phyloP scores from a whole-genome alignment of 2,797 vertebrate species.

The Lycodopsis pacificus region DNA sequence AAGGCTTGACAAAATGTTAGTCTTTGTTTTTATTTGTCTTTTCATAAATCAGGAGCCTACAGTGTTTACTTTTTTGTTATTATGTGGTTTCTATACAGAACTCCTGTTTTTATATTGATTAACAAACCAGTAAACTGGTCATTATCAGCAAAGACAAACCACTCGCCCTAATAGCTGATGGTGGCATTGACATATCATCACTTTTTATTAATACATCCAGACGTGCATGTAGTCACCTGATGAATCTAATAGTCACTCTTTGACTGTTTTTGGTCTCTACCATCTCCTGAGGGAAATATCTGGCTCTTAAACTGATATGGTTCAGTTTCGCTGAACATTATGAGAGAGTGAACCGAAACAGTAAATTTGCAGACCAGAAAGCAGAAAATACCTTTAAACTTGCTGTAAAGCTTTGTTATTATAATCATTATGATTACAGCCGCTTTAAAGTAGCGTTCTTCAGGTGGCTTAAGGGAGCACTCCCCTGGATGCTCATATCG shows the following conservation, averaged over 20 bases:
- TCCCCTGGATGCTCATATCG: not conserved
- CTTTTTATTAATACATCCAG: not conserved
- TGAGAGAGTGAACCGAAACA: not conserved
- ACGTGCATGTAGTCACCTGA: not conserved
- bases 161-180: not conserved
- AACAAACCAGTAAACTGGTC: not conserved
- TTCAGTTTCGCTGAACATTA: too few relatives aligned
- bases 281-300: not conserved
- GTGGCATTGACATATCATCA: not conserved
- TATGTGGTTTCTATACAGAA: not conserved
- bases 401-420: not conserved
- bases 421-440: not conserved
- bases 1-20: not conserved
- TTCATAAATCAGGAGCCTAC: not conserved
- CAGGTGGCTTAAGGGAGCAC: not conserved
- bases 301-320: not conserved
- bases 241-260: not conserved
- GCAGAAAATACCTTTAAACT: not conserved
- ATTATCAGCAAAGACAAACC: not conserved
- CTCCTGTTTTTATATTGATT: not conserved
- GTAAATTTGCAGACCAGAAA: not conserved
- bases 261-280: conserved; percentile 1
- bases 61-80: not conserved
- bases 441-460: not conserved
- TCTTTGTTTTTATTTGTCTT: not conserved